phyloP scores from a whole-genome alignment of 1,140 invertebrate species.

The Pogonomyrmex californicus region DNA sequence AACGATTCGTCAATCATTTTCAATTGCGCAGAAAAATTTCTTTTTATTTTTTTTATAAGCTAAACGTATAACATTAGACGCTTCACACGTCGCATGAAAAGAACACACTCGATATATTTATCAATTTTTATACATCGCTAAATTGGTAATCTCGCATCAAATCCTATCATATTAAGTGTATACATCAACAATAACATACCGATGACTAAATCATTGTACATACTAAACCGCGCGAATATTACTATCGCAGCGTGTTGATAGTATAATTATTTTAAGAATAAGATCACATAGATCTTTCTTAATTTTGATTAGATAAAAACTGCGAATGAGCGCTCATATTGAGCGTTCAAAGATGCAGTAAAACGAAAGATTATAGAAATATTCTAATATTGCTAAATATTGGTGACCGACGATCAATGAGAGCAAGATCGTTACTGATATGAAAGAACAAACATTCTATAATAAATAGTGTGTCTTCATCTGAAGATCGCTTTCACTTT shows the following conservation, averaged over 20 bases:
- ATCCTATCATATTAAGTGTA: conserved; percentile 53
- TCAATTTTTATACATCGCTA: background rate
- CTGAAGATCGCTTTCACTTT: background rate
- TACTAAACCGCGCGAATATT: conserved; percentile 56
- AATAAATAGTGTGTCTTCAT: conserved; percentile 34
- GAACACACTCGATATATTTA: conserved; percentile 31
- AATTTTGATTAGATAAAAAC: conserved; percentile 68
- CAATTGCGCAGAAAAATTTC: background rate
- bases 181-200: conserved; percentile 66
- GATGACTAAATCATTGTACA: conserved; percentile 73
- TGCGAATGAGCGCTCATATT: background rate
- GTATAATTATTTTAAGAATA: conserved; percentile 23
- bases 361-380: conserved; percentile 52
- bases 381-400: conserved; percentile 70
- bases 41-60: background rate
- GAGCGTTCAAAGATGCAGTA: background rate
- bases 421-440: conserved; percentile 57
- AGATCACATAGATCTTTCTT: conserved; percentile 57
- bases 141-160: conserved; percentile 19
- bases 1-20: conserved; percentile 7
- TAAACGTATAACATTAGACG: background rate
- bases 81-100: background rate
- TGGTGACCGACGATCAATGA: conserved; percentile 61
- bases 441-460: conserved; percentile 57
- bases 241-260: conserved; percentile 26